phyloP scores from a whole-genome alignment of 2,797 vertebrate species.

The Linurgus olivaceus region DNA sequence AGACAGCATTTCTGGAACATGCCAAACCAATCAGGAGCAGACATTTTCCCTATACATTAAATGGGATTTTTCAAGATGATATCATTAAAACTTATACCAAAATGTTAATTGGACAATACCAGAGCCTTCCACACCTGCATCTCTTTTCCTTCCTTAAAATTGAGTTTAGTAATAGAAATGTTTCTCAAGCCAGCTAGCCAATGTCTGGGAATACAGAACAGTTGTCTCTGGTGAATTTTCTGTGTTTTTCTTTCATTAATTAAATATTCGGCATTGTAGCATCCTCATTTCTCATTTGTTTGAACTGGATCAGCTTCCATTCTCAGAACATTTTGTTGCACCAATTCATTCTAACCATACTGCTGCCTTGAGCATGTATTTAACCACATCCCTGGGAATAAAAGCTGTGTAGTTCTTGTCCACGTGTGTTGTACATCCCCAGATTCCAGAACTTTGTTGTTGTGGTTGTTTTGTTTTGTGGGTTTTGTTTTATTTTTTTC shows the following conservation, averaged over 20 bases:
- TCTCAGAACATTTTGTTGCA: conserved; percentile 36
- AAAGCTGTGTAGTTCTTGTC: not conserved
- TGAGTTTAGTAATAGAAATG: not conserved
- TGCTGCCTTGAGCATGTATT: conserved; percentile 24
- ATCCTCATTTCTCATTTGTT: conserved; percentile 63
- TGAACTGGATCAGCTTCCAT: conserved; percentile 54
- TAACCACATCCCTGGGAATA: not conserved
- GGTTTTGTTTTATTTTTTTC: not conserved
- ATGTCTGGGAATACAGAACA: not conserved
- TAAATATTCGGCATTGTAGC: conserved; percentile 49
- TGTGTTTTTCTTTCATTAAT: conserved; percentile 59
- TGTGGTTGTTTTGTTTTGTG: not conserved
- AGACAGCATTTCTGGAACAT: not conserved
- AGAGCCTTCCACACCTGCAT: not conserved
- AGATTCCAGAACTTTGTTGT: not conserved
- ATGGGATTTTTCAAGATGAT: not conserved
- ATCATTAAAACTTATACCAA: not conserved
- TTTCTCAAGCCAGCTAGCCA: conserved; percentile 28
- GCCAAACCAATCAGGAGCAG: not conserved
- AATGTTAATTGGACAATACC: conserved; percentile 22
- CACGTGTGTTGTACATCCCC: not conserved
- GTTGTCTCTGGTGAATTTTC: conserved; percentile 36
- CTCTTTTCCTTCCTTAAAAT: conserved; percentile 4
- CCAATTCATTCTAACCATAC: conserved; percentile 37
- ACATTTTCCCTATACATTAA: not conserved